These are phyloP conservation scores for Danio aesculapii DNA, from an alignment of 2,797 vertebrate species.

Conservation along the genomic window DNA sequence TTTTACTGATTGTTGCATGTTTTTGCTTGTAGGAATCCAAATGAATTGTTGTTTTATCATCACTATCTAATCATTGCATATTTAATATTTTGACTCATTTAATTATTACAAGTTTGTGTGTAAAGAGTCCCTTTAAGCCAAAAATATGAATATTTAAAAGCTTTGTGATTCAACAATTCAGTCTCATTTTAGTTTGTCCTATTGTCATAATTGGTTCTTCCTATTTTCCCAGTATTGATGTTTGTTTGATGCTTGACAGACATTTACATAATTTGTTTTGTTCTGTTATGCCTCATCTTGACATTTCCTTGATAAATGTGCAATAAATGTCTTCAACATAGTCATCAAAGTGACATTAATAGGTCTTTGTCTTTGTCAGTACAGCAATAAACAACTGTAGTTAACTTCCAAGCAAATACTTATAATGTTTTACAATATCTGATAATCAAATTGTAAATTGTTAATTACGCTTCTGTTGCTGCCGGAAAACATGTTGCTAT, in stretches of 20 bases:
- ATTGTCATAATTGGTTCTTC: background rate
- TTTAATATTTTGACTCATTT: background rate
- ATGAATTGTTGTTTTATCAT: too few relatives aligned
- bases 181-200: background rate
- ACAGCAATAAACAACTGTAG: background rate
- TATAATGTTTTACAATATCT: background rate
- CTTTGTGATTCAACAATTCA: background rate
- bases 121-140: background rate
- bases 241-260: constrained; percentile 35
- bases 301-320: constrained; percentile 6
- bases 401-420: background rate
- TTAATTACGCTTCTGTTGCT: background rate
- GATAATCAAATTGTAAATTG: background rate
- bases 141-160: background rate
- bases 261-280: constrained; percentile 39
- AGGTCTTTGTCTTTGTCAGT: constrained; percentile 3
- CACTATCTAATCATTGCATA: background rate
- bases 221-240: constrained; percentile 6
- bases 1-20: background rate
- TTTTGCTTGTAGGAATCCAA: background rate
- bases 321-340: background rate
- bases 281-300: constrained; percentile 12
- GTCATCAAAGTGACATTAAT: constrained; percentile 6
- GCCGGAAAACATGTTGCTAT: background rate
- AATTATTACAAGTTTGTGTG: background rate